Base-by-base conservation (phyloP, 2,113 vertebrate species). In the Vulpes ferrilata region DNA sequence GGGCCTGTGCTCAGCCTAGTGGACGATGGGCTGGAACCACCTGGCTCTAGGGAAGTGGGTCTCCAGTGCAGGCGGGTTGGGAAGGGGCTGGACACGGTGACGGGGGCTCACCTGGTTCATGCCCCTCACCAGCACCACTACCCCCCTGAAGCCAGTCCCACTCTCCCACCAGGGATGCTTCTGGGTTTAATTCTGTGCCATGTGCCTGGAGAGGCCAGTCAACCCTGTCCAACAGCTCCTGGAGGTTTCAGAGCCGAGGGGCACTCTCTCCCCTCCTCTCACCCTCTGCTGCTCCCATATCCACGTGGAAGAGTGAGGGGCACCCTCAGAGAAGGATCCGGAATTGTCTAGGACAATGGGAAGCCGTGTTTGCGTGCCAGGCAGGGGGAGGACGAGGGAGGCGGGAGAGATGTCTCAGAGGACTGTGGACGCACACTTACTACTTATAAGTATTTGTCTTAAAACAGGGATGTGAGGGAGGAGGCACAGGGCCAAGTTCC, bases 241-340 rank as follows among this genome's bases (percentile, higher is more conserved):
- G 60, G 57, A 25, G 0, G 2, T 11, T 13, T 32, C 38, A 7
- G 67, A 6, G 22, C 8, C 11, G 2, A n/a, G 0, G 57, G 13
- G 5, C 43, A 1, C 15, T 5, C 9, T 65, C 67, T 32, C 60
- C 27, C 30, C 7, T 3, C 22, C 32, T 5, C 30, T 59, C 27
- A 22, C 17, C 0, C 12, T 15, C 32, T 1, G 0, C 20, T 0
- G 3, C 17, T 25, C 65, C 59, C 48, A 9, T 32, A 25, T 59
- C 5, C 59, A 48, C 3, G 5, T 7, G 53, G 13, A 84, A 20
- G 48, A 5, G 3, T 7, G 9, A 22, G 20, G 6, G 8, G 4
- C 19, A 11, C 25, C 12, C 67, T 57, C 11, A 2, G 65, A 57
- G 35, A 30, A n/a, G 51, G 3, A 20, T 25, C 43, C 5, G 2